Percentiles rank a stretch among this genome's conserved stretches.
These are phyloP conservation scores for Mythimna ferrago DNA, from an alignment of 2,888 invertebrate species.

Conservation along the genomic window DNA sequence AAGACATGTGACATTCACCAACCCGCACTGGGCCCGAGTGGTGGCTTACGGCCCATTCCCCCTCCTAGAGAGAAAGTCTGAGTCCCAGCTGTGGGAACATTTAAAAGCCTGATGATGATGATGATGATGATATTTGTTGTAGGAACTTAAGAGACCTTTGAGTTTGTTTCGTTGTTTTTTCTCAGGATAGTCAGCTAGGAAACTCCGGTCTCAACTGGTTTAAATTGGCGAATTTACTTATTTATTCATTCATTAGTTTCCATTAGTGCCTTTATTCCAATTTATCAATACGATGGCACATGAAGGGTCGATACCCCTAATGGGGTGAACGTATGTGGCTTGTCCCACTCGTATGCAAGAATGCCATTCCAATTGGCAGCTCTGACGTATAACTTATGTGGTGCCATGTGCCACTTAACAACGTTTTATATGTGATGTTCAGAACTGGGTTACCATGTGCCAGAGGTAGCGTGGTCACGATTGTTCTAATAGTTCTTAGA, in stretches of 20 bases:
- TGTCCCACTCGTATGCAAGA: conserved; percentile 59
- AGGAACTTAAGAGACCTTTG: too few relatives aligned
- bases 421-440: conserved; percentile 14
- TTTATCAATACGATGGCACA: conserved; percentile 11
- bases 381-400: conserved; percentile 36
- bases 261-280: background rate
- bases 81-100: too few relatives aligned
- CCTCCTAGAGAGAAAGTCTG: too few relatives aligned
- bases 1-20: too few relatives aligned
- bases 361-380: conserved; percentile 61
- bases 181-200: too few relatives aligned
- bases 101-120: too few relatives aligned
- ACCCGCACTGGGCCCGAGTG: too few relatives aligned
- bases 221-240: too few relatives aligned
- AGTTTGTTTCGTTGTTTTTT: too few relatives aligned
- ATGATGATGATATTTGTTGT: too few relatives aligned
- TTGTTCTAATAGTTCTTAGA: background rate
- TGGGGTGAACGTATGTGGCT: conserved; percentile 66
- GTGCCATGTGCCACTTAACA: conserved; percentile 30
- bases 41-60: too few relatives aligned
- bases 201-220: too few relatives aligned
- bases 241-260: background rate
- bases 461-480: background rate
- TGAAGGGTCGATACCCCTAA: conserved; percentile 58
- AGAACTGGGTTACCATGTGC: conserved; percentile 41